These are phyloP conservation scores for Nasua narica DNA, from an alignment of 2,797 vertebrate species.

Conservation along the genomic window DNA sequence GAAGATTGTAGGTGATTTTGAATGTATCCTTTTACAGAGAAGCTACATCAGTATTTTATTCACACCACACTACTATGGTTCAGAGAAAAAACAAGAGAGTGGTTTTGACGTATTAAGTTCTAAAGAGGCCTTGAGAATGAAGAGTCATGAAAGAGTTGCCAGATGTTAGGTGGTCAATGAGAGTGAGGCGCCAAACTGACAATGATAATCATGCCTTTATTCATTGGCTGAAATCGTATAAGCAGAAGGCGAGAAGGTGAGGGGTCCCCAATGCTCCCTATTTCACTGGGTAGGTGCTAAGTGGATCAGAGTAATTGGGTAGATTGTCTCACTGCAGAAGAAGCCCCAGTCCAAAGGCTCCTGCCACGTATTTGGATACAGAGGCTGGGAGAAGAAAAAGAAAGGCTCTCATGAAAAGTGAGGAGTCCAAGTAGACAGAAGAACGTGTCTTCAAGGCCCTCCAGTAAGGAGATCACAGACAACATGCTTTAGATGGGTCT, in stretches of 20 bases:
- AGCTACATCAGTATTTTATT: neutral
- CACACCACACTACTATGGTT: neutral
- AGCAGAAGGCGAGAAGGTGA: neutral
- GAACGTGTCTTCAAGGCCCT: no score
- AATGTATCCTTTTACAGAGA: neutral
- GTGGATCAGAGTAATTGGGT: neutral
- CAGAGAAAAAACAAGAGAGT: neutral
- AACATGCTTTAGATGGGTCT: neutral
- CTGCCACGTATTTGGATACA: neutral
- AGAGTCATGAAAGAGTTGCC: neutral
- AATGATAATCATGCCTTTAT: neutral
- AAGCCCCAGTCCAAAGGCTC: neutral
- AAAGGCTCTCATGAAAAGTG: neutral
- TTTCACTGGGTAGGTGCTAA: neutral
- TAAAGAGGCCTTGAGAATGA: neutral
- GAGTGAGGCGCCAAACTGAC: neutral
- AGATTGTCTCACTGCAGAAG: neutral
- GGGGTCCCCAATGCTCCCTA: no score
- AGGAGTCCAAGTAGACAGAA: neutral
- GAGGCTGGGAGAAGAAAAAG: neutral
- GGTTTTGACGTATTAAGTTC: neutral
- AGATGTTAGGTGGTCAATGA: neutral
- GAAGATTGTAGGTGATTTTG: neutral
- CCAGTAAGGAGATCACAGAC: neutral
- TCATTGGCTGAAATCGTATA: neutral